A percentile compares a stretch with the other conserved stretches of the same genome.
phyloP scores from a whole-genome alignment of 2,888 invertebrate genomes.

The Thelaira solivaga region DNA sequence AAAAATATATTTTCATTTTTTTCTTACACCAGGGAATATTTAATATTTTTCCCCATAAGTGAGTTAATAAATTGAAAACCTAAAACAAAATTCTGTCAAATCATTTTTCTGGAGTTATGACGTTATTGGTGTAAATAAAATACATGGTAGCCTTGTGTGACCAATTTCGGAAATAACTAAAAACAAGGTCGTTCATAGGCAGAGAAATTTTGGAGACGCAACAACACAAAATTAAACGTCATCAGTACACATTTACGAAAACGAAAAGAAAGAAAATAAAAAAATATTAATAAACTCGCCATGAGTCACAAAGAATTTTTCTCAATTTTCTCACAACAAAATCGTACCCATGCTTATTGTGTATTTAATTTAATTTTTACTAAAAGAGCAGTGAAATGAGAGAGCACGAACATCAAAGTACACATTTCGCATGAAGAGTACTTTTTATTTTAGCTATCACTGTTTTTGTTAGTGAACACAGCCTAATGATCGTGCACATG shows the following conservation, averaged over 20 bases:
- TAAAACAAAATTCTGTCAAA: no score
- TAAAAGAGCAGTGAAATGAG: neutral
- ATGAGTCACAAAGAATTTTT: conserved; percentile 39
- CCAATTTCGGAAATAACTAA: no score
- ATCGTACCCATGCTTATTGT: no score
- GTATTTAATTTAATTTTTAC: no score
- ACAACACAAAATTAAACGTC: conserved; percentile 38
- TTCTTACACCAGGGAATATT: no score
- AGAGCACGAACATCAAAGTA: no score
- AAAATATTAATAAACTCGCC: conserved; percentile 15
- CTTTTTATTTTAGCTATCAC: conserved; percentile 3
- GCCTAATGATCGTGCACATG: conserved; percentile 23
- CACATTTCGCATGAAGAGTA: neutral
- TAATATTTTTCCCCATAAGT: no score
- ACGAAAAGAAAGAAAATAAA: conserved; percentile 14
- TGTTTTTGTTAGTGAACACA: neutral
- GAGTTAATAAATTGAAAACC: no score
- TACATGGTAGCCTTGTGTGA: no score
- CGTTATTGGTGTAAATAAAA: no score
- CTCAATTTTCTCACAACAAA: neutral
- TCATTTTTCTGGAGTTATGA: no score
- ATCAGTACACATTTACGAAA: conserved; percentile 28
- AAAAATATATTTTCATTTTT: no score
- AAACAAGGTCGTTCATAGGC: conserved; percentile 48
- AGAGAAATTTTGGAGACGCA: neutral